phyloP scores from a whole-genome alignment of 2,113 vertebrate genomes.

The Gallinago paraguaiae region DNA sequence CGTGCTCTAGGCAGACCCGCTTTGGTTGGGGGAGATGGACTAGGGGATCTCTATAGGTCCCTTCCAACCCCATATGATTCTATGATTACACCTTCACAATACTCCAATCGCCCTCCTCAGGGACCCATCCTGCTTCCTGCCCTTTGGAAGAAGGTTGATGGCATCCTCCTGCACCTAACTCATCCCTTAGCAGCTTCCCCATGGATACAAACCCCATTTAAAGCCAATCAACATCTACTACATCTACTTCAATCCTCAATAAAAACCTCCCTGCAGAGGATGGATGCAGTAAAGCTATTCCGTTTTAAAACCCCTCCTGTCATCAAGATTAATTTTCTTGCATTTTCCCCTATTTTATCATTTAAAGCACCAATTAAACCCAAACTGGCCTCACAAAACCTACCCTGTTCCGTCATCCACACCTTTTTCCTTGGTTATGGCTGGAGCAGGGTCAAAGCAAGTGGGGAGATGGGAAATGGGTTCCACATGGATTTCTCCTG shows the following conservation, averaged over 20 bases:
- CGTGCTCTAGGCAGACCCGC: too few relatives aligned
- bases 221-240: neutral
- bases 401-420: neutral
- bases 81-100: neutral
- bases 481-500: neutral
- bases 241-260: neutral
- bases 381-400: neutral
- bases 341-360: neutral
- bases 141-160: neutral
- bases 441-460: neutral
- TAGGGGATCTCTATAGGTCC: too few relatives aligned
- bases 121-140: neutral
- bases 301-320: rapidly evolving
- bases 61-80: too few relatives aligned
- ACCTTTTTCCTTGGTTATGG: neutral
- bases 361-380: neutral
- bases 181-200: neutral
- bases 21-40: too few relatives aligned
- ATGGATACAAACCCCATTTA: neutral
- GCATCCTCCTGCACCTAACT: neutral
- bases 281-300: neutral
- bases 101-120: neutral
- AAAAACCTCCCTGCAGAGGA: neutral
- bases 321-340: neutral
- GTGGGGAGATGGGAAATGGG: neutral